Evolutionary conservation across 1,140 invertebrate genomes (phyloP), one percentile per base, ranked within the genome.

Genomic region (Aphaenogaster floridana): DNA sequence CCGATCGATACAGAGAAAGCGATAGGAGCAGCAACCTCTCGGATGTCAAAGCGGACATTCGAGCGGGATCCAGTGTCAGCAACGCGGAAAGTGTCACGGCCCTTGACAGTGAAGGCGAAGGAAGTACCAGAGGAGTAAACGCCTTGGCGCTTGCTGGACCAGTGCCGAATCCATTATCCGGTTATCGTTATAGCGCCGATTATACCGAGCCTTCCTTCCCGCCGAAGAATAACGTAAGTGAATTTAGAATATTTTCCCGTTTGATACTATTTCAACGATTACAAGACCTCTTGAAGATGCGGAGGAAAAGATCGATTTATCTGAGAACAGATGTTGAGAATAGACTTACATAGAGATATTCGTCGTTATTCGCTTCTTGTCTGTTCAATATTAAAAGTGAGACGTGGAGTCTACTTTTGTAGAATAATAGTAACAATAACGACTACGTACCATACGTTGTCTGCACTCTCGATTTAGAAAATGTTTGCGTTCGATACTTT

Each of bases 1-100:
- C 98, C 91, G 98, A 98, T 94, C 96, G 97, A 93, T 98, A 97
- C 92, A 98, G 98, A 90, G 98, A 98, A 91, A 98, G 97, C 66
- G 98, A 99, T 92, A 96, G 97, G 87, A 98, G 97, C 92, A 99
- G 98, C 69, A 98, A 98, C 93, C 97, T 99, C 91, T 98, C 98
- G 87, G 98, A 99, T 95, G 95, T 99, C 92, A 99, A 99, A 95
- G 96, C 98, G 66, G 98, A 99, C 94, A 96, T 98, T 78, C 96
- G 98, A 88, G 97, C 98, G 59, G 98, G 98, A 85, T 98, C 97
- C 77, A 98, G 97, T 79, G 96, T 97, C 87, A 97, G 97, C 90
- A 97, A 97, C 91, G 96, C 97, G 78, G 96, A 96, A 91, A 96
- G 96, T 93, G 96, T 96, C 89, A 97, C 95, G 96, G 97, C 95